Base-by-base conservation (phyloP, 2,797 vertebrate species). In the Alosa sapidissima region DNA sequence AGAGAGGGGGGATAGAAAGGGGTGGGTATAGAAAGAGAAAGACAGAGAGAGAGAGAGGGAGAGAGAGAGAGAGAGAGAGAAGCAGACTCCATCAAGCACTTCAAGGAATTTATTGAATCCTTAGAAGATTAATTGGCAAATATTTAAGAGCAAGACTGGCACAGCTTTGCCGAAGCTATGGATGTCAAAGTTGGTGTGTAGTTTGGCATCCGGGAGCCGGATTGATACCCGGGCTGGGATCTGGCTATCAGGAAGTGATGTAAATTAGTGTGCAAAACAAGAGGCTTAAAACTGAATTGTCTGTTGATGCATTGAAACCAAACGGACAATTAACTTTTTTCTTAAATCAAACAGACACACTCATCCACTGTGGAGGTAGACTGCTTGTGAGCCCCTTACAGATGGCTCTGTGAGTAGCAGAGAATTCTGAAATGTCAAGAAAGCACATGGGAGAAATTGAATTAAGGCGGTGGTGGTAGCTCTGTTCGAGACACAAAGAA, bases 31-130 rank as follows among this genome's bases (percentile, higher is more conserved):
- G 55, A 58, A 2, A 62, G 58, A 21, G 19, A 10, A 24, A 33
- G 55, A 45, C 3, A 86, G 36, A 78, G 36, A 78, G 65, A 72
- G 28, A 72, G 10, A 36, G 65, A 72, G 28, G 72, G 10, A 36
- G 6, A 36, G 65, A 72, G 19, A 14, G 41, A 41, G 21, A 72
- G 28, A 33, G n/a, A 24, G 10, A 68, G 24, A 68, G 62, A 33
- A 49, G 21, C 62, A 60, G 41, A 41, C 45, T 81, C 81, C 21
- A 49, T 68, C 52, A 52, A 60, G 36, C n/a, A 14, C 81, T 60
- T 33, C 14, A 8, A 60, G 85, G n/a, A 8, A 52, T 36, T 36
- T 81, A 78, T 81, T 58, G 33, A 84, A 85, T 83, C 33, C 65
- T 16, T 28, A 1, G 13, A 36, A 41, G 65, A 72, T 72, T 72